Evolutionary conservation across 2,797 vertebrate genomes (phyloP).

Genomic region (Hyperoplus immaculatus): DNA sequence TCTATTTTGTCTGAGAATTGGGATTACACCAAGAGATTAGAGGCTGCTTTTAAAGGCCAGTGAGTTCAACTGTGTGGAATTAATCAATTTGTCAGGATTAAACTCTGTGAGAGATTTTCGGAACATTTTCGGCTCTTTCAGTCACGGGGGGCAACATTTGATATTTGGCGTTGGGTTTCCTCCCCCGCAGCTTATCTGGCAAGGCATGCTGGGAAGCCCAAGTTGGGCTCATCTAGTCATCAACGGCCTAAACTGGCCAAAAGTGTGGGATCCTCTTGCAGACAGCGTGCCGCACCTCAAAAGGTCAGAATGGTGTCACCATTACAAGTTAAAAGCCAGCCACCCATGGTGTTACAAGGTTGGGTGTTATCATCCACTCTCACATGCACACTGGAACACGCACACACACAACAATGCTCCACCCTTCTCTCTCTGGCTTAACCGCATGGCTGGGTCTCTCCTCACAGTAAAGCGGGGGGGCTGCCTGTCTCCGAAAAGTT

Average conservation of each 20-base stretch:
- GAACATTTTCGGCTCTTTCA: conserved; percentile 48
- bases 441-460: conserved; percentile 67
- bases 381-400: conserved; percentile 38
- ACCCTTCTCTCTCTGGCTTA: conserved; percentile 49
- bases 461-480: conserved; percentile 58
- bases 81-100: conserved; percentile 74
- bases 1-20: conserved; percentile 68
- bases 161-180: conserved; percentile 60
- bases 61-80: conserved; percentile 77
- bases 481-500: conserved; percentile 71
- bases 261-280: conserved; percentile 49
- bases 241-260: conserved; percentile 37
- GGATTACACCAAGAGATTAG: conserved; percentile 73
- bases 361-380: conserved; percentile 53
- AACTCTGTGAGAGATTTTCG: conserved; percentile 43
- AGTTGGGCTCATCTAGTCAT: conserved; percentile 36
- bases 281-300: conserved; percentile 45
- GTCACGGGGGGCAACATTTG: conserved; percentile 54
- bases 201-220: conserved; percentile 60
- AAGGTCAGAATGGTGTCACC: conserved; percentile 77
- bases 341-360: conserved; percentile 53
- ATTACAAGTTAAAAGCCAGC: conserved; percentile 71
- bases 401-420: conserved; percentile 42
- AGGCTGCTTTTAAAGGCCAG: conserved; percentile 75
- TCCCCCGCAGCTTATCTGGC: conserved; percentile 7